Base-by-base conservation (phyloP, 1,140 invertebrate genomes). In the Calliopsis andreniformis region DNA sequence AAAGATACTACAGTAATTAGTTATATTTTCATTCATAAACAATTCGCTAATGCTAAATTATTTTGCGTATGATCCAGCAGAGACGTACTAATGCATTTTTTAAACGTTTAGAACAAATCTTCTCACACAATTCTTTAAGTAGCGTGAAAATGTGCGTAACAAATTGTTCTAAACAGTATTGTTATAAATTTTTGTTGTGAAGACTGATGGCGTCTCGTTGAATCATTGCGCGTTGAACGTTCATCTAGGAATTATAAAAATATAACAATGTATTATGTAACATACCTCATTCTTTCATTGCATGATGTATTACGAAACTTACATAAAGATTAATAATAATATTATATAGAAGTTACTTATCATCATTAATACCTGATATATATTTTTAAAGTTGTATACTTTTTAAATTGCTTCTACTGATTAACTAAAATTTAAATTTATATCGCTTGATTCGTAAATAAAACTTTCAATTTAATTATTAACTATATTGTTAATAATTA, bases 141-240 rank as follows among this genome's bases (percentile, higher is more conserved):
- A 30, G 18, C 62, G 25, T 53, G 25, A 43, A 73, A 64, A 12
- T 58, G 20, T 43, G 42, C 20, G 32, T 16, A 12, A 25, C 20
- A 64, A 10, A 61, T 70, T 47, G 55, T 35, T 42, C 18, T 30
- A 61, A 51, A 70, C 8, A 20, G 55, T 30, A 35, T 58, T 12
- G 0, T 62, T n/a, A 18, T 47, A 45, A 64, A 77, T 72, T 78
- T 82, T 28, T 66, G n/a, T 78, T 67, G 53, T 47, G 20, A 83
- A 86, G 75, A 82, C 67, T 78, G 66, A 78, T 42, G 7, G 78
- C 25, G 28, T 51, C 55, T 49, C 55, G 53, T 80, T 77, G 51
- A 58, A 76, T 69, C 68, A 78, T 77, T 28, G 30, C 73, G 35
- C 45, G 51, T 56, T n/a, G 12, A 35, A 7, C 25, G 23, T 71